These are phyloP conservation scores for Salvelinus fontinalis DNA, from an alignment of 2,113 vertebrate species.

Conservation along the genomic window DNA sequence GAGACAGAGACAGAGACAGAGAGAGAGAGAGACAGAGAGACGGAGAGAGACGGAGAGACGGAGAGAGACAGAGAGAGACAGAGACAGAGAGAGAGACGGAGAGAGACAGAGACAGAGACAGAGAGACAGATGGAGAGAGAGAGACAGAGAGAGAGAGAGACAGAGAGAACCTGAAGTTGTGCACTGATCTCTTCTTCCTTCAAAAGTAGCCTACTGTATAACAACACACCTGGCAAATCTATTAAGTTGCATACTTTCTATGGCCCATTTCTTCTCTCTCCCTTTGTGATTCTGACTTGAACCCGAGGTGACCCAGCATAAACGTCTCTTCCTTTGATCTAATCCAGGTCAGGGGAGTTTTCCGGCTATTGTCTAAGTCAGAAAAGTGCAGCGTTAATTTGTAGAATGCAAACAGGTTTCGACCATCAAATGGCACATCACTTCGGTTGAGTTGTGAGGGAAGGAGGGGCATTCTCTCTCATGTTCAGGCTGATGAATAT, in stretches of 20 bases:
- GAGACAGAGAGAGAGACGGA: not conserved
- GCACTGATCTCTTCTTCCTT: conserved; percentile 6
- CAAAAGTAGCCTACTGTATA: not conserved
- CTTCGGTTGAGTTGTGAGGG: too few relatives aligned
- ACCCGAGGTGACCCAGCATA: not conserved
- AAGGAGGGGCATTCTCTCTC: not conserved
- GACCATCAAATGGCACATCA: too few relatives aligned
- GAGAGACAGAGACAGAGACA: not conserved
- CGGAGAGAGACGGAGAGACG: not conserved
- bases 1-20: too few relatives aligned
- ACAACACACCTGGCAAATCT: conserved; percentile 11
- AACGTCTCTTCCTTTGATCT: not conserved
- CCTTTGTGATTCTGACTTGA: not conserved
- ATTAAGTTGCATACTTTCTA: not conserved
- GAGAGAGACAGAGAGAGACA: not conserved
- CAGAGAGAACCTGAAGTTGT: not conserved
- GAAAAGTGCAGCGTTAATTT: not conserved
- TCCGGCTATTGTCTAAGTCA: conserved; percentile 25
- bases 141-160: not conserved
- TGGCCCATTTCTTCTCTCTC: not conserved
- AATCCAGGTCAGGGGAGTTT: not conserved
- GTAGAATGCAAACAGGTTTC: not conserved
- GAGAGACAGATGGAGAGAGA: too few relatives aligned
- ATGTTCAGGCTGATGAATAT: not conserved
- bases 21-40: not conserved